These are phyloP conservation scores for Cataglyphis albicans DNA, from an alignment of 2,888 invertebrate genomes.

Conservation along the genomic window DNA sequence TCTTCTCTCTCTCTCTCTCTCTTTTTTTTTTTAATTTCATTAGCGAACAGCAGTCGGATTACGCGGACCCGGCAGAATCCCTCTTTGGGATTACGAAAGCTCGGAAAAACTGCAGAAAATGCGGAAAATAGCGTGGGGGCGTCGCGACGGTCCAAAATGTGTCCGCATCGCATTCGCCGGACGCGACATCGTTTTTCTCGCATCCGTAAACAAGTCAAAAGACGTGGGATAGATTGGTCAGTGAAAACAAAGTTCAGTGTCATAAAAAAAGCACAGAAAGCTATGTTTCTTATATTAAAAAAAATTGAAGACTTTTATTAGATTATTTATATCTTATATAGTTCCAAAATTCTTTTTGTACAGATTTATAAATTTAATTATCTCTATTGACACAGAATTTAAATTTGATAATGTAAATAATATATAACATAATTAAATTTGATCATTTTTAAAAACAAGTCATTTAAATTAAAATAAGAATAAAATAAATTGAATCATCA, in stretches of 20 bases:
- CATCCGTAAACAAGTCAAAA: conserved; percentile 27
- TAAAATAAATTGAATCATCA: background rate
- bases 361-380: background rate
- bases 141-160: conserved; percentile 34
- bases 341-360: background rate
- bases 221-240: background rate
- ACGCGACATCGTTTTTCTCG: conserved; percentile 22
- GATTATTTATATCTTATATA: background rate
- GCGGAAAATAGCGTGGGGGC: conserved; percentile 61
- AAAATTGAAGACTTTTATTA: background rate
- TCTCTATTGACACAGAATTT: background rate
- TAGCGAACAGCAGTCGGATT: conserved; percentile 84
- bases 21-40: conserved; percentile 84
- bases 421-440: background rate
- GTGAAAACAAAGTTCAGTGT: background rate
- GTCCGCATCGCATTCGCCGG: conserved; percentile 1
- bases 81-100: conserved; percentile 82
- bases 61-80: conserved; percentile 77
- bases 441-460: background rate
- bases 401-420: background rate
- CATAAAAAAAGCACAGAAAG: background rate
- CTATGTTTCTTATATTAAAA: background rate
- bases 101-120: conserved; percentile 80
- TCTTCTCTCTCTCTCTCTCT: background rate
- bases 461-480: conserved; percentile 16